These are phyloP conservation scores for Leucoraja erinaceus DNA, from an alignment of 2,113 vertebrate genomes.

Conservation along the genomic window DNA sequence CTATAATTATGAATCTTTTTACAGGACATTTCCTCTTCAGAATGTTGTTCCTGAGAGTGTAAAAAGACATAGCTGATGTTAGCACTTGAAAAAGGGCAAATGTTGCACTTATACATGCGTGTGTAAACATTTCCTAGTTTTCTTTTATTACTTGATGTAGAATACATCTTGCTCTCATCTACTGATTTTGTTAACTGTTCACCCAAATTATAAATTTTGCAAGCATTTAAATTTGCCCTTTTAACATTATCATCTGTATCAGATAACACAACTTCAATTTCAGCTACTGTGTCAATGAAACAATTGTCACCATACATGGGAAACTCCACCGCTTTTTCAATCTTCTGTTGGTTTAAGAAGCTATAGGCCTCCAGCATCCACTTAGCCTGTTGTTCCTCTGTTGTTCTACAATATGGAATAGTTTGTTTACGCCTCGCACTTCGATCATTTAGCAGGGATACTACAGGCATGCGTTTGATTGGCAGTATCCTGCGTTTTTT, in stretches of 20 bases:
- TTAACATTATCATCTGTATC: background rate
- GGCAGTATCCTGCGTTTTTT: background rate
- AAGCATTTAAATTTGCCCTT: background rate
- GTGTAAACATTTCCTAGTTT: background rate
- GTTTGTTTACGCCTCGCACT: background rate
- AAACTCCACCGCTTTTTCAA: constrained; percentile 15
- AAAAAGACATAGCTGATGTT: background rate
- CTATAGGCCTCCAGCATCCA: constrained; percentile 20
- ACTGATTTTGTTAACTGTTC: background rate
- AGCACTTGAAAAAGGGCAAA: background rate
- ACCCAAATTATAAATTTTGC: background rate
- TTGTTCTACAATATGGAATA: constrained; percentile 27
- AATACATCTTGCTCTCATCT: background rate
- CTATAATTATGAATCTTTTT: background rate
- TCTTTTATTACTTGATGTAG: background rate
- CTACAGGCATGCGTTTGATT: constrained; percentile 21
- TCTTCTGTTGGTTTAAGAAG: constrained; percentile 24
- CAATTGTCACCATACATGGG: background rate
- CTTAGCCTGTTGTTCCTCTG: constrained; percentile 1
- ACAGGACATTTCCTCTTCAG: background rate
- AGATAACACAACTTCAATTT: constrained; percentile 30
- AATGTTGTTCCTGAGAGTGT: background rate
- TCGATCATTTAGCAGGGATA: constrained; percentile 1
- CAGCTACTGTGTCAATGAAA: background rate
- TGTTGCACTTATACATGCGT: background rate